Percentiles rank a stretch among this genome's conserved stretches.
These are phyloP conservation scores for Leptopilina myrica DNA, from an alignment of 2,888 invertebrate genomes.

Conservation along the genomic window DNA sequence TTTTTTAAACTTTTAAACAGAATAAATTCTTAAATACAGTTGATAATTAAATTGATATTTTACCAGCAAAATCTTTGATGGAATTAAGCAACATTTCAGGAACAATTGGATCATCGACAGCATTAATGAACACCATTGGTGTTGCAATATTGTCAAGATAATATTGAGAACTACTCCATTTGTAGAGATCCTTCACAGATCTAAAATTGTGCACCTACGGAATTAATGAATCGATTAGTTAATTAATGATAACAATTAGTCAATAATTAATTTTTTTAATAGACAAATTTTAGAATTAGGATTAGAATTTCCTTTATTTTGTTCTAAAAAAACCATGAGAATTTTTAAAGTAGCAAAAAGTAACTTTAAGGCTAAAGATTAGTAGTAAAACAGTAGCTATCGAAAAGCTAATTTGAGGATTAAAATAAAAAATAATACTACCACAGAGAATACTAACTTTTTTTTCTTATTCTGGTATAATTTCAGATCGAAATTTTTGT, in stretches of 20 bases:
- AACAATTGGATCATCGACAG: conserved; percentile 94
- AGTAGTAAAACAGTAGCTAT: conserved; percentile 2
- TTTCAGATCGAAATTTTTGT: no score
- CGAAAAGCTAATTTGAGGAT: no score
- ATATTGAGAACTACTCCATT: conserved; percentile 90
- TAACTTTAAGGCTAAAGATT: no score
- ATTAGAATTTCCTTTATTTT: no score
- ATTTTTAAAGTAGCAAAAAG: no score
- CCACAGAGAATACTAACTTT: no score
- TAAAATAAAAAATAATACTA: no score
- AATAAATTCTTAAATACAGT: neutral
- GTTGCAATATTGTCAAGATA: conserved; percentile 87
- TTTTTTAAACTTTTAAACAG: neutral
- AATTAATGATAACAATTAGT: neutral
- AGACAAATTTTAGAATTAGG: no score
- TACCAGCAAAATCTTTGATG: conserved; percentile 87
- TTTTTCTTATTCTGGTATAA: no score
- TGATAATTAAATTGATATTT: conserved; percentile 72
- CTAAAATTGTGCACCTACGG: conserved; percentile 86
- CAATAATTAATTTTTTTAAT: neutral
- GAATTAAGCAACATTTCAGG: conserved; percentile 87
- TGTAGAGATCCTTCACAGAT: conserved; percentile 88
- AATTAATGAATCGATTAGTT: neutral
- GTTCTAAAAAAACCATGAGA: no score
- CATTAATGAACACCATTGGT: conserved; percentile 94